phyloP scores from a whole-genome alignment of 1,140 invertebrate species.

The Hypothenemus hampei region DNA sequence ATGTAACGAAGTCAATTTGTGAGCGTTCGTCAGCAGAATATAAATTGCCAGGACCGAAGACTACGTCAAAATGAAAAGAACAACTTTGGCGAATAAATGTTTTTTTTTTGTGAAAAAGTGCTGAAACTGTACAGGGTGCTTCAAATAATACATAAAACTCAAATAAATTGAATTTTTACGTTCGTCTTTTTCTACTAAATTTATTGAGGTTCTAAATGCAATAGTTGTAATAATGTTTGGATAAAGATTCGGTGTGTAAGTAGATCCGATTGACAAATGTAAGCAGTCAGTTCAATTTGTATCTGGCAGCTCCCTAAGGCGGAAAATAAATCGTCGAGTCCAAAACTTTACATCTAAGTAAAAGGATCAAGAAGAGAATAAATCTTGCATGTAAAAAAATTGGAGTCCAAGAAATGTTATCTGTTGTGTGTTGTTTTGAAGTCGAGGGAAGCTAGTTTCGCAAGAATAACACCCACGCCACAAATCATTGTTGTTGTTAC shows the following conservation, averaged over 20 bases:
- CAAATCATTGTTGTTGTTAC: too few relatives aligned
- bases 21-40: not conserved
- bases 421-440: not conserved
- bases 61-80: not conserved
- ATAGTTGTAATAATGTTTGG: too few relatives aligned
- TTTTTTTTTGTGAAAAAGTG: not conserved
- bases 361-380: not conserved
- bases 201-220: too few relatives aligned
- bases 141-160: too few relatives aligned
- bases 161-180: too few relatives aligned
- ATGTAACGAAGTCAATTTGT: not conserved
- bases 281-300: conserved; percentile 5
- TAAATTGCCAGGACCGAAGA: not conserved
- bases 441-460: not conserved
- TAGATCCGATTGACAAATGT: conserved; percentile 14
- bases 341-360: conserved; percentile 13
- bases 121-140: too few relatives aligned
- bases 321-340: conserved; percentile 9
- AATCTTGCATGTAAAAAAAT: conserved; percentile 8
- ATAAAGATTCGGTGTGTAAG: too few relatives aligned
- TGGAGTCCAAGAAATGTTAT: not conserved
- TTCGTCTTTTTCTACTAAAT: too few relatives aligned
- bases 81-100: too few relatives aligned
- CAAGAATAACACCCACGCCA: too few relatives aligned
- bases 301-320: conserved; percentile 7